Conservation (phyloP, 2,797 vertebrate genomes). For the Anguilla marmorata region DNA sequence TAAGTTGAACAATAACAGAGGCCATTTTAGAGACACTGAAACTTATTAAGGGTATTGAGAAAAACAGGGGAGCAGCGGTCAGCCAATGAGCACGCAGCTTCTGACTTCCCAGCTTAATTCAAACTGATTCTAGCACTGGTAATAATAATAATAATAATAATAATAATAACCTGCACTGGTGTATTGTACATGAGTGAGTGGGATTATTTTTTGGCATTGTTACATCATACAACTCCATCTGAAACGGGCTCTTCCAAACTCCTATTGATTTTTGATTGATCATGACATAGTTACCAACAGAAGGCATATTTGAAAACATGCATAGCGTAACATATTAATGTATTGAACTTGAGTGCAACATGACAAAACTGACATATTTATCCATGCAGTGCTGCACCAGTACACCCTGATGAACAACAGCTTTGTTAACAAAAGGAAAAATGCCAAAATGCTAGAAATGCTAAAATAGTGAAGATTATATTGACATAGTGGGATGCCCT, state of each 20-base stretch:
- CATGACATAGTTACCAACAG: neutral
- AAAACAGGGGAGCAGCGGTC: neutral
- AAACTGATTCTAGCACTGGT: neutral
- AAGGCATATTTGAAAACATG: neutral
- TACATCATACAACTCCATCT: neutral
- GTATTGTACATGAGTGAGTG: neutral
- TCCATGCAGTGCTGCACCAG: neutral
- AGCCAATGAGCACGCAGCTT: neutral
- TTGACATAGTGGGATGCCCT: neutral
- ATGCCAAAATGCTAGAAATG: no score
- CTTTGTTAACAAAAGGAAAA: neutral
- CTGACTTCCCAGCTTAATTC: neutral
- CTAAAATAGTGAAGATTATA: neutral
- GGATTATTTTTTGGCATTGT: neutral
- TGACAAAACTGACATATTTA: neutral
- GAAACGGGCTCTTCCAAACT: neutral
- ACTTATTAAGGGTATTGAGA: no score
- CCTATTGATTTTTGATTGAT: neutral
- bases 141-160: neutral
- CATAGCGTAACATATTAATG: neutral
- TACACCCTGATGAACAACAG: neutral
- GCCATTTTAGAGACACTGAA: no score
- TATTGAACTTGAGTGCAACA: neutral
- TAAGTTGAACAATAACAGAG: no score
- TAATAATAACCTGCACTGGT: no score